Percentiles rank a stretch among this genome's conserved stretches.
Evolutionary conservation across 2,797 vertebrate species (phyloP).

Genomic region (Brachyalestes nurse): DNA sequence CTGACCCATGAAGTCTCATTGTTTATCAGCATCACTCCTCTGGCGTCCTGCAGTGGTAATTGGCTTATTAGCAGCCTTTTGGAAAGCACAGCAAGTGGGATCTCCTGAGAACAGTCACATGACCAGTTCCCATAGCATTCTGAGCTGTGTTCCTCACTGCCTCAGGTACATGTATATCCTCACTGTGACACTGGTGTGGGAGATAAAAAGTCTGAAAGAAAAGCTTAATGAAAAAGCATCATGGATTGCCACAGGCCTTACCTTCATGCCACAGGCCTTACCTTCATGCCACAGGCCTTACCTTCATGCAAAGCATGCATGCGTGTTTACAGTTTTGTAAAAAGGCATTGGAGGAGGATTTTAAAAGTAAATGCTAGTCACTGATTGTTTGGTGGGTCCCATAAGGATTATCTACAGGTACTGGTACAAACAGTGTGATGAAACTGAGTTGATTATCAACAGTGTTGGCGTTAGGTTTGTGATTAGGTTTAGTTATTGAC

Average conservation of each 20-base stretch:
- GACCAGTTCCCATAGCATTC: slow-evolving; percentile 60
- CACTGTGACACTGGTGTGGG: slow-evolving; percentile 53
- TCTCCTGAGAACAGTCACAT: slow-evolving; percentile 45
- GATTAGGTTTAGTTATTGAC: too few species aligned
- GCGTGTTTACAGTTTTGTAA: neutral
- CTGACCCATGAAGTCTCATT: slow-evolving; percentile 58
- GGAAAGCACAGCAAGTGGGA: slow-evolving; percentile 47
- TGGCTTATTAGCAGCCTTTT: slow-evolving; percentile 62
- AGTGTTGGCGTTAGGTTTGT: too few species aligned
- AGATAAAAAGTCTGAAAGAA: slow-evolving; percentile 53
- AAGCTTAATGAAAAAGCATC: slow-evolving; percentile 11
- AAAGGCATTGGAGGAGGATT: neutral
- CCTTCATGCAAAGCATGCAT: neutral
- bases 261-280: slow-evolving; percentile 9
- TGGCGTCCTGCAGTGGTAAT: slow-evolving; percentile 60
- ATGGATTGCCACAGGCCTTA: too few species aligned
- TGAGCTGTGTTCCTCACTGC: slow-evolving; percentile 58
- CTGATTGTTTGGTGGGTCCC: too few species aligned
- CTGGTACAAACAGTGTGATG: too few species aligned
- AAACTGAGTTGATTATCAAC: too few species aligned
- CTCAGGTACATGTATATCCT: slow-evolving; percentile 61
- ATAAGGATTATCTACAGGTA: too few species aligned
- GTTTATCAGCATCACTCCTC: slow-evolving; percentile 60
- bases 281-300: too few species aligned
- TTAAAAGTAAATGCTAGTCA: neutral